A percentile compares a stretch with the other conserved stretches of the same genome.
phyloP scores from a whole-genome alignment of 2,113 vertebrate genomes.

The Neolamprologus devosi region DNA sequence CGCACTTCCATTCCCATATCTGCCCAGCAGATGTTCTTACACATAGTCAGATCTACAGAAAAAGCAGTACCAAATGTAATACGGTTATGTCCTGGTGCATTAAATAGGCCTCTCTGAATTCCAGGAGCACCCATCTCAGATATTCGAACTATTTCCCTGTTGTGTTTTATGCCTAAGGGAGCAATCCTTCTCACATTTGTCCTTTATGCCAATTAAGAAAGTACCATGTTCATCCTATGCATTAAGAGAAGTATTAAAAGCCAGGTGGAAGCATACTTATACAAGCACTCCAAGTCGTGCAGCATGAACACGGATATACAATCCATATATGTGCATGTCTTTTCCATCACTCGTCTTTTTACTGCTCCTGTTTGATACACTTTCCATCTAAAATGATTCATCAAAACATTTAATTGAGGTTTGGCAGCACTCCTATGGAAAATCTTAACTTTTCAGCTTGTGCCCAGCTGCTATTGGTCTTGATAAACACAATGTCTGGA shows the following conservation, averaged over 20 bases:
- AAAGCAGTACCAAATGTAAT: background rate
- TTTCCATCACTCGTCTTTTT: conserved; percentile 5
- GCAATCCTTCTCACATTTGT: background rate
- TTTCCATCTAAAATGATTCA: conserved; percentile 42
- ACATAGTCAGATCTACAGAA: background rate
- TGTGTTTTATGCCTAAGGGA: conserved; percentile 1
- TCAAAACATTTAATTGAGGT: conserved; percentile 46
- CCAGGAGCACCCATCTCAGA: conserved; percentile 35
- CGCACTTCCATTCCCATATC: background rate
- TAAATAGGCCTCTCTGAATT: conserved; percentile 21
- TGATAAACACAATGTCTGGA: conserved; percentile 50
- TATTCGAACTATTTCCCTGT: conserved; percentile 38
- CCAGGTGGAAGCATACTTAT: conserved; percentile 6
- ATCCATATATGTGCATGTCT: background rate
- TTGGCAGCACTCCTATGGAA: conserved; percentile 58
- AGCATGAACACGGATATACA: background rate
- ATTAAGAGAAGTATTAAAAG: background rate
- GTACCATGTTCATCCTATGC: conserved; percentile 4
- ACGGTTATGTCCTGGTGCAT: background rate
- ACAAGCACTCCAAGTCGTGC: background rate
- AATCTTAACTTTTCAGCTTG: conserved; percentile 44
- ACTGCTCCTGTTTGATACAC: conserved; percentile 19
- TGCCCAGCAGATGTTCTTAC: conserved; percentile 23
- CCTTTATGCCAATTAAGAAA: background rate
- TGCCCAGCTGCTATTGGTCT: conserved; percentile 29